Percentiles rank a stretch among this genome's conserved stretches.
phyloP scores from a whole-genome alignment of 2,113 vertebrate genomes.

The Columbina picui region DNA sequence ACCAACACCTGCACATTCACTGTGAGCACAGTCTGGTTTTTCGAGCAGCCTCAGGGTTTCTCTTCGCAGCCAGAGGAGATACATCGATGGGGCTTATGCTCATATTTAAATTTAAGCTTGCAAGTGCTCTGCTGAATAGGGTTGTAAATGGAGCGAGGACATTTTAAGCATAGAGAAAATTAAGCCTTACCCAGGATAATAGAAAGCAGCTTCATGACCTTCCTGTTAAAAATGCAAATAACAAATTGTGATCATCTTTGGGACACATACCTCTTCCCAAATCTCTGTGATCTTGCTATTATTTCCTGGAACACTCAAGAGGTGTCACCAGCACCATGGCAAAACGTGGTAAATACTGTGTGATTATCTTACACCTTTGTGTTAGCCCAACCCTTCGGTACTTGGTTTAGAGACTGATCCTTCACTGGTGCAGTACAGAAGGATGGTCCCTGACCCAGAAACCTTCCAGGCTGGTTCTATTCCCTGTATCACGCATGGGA shows the following conservation, averaged over 20 bases:
- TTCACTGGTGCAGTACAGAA: not conserved
- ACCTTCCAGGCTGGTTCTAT: not conserved
- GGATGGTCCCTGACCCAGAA: not conserved
- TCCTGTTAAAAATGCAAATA: not conserved
- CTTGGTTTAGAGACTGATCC: not conserved
- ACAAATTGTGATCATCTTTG: not conserved
- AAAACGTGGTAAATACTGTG: not conserved
- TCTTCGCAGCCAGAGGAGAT: constrained; percentile 27
- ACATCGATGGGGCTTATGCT: not conserved
- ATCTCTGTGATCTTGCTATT: not conserved
- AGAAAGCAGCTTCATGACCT: not conserved
- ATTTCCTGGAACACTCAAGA: not conserved
- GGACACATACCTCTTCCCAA: accelerated
- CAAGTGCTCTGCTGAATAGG: not conserved
- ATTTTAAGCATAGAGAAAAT: not conserved
- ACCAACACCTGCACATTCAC: not conserved
- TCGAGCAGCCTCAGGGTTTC: constrained; percentile 37
- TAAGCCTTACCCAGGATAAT: not conserved
- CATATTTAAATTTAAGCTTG: constrained; percentile 20
- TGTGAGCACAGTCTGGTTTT: constrained; percentile 1
- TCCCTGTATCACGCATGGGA: not conserved
- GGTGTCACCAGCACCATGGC: not conserved
- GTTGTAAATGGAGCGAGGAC: not conserved
- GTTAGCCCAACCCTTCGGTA: not conserved
- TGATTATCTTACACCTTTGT: not conserved